Percentiles rank a stretch among this genome's conserved stretches.
Conservation (phyloP, 2,797 vertebrate genomes). For the Rhadinocentrus ornatus region DNA sequence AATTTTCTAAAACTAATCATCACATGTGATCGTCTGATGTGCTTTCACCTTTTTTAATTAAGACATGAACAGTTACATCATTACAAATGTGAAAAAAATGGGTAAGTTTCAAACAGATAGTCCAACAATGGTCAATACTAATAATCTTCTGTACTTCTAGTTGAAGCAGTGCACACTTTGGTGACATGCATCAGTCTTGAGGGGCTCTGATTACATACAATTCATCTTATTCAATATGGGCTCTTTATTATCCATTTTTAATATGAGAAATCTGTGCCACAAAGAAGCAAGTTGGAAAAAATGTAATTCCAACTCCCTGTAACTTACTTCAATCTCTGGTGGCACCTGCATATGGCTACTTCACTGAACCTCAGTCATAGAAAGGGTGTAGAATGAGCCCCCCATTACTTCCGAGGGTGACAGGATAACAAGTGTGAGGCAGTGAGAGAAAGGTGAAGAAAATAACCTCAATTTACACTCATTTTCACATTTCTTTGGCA, state of each 20-base stretch:
- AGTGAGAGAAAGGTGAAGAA: slow-evolving; percentile 73
- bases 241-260: neutral
- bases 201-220: neutral
- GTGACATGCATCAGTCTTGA: neutral
- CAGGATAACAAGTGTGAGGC: slow-evolving; percentile 76
- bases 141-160: slow-evolving; percentile 10
- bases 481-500: slow-evolving; percentile 88
- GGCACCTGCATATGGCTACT: slow-evolving; percentile 51
- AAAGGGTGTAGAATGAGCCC: slow-evolving; percentile 53
- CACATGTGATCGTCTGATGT: neutral
- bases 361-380: slow-evolving; percentile 50
- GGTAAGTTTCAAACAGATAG: neutral
- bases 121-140: slow-evolving; percentile 9
- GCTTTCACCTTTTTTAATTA: neutral
- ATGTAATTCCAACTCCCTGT: slow-evolving; percentile 40
- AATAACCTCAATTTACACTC: slow-evolving; percentile 88
- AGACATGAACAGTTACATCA: slow-evolving; percentile 2
- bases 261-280: slow-evolving; percentile 6
- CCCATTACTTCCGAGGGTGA: slow-evolving; percentile 64
- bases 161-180: neutral
- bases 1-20: neutral
- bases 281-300: slow-evolving; percentile 23
- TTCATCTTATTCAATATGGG: neutral
- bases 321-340: slow-evolving; percentile 47
- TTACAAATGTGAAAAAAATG: neutral